Evolutionary conservation across 1,140 invertebrate species (phyloP).

Genomic region (Procambarus clarkii): DNA sequence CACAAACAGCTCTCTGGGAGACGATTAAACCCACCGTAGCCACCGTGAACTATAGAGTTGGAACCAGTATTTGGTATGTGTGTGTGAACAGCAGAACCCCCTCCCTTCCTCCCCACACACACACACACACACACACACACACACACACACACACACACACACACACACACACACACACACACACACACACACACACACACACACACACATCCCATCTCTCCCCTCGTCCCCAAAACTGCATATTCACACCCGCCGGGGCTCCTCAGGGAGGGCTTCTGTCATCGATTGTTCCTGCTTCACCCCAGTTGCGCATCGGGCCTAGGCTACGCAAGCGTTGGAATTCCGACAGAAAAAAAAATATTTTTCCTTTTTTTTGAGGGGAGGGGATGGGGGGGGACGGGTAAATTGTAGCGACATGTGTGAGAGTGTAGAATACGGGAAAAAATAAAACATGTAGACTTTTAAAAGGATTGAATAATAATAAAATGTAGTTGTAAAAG

Average conservation of each 20-base stretch:
- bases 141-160: too few species aligned
- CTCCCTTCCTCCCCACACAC: too few species aligned
- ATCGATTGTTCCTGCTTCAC: slow-evolving; percentile 54
- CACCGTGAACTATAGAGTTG: neutral
- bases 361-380: neutral
- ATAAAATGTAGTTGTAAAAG: too few species aligned
- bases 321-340: neutral
- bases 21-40: neutral
- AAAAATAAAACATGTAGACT: neutral
- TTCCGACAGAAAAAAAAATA: neutral
- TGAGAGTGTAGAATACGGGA: neutral
- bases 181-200: too few species aligned
- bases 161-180: too few species aligned
- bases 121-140: too few species aligned
- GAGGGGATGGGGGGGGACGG: neutral
- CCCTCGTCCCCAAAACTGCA: slow-evolving; percentile 19
- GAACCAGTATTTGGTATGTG: slow-evolving; percentile 23
- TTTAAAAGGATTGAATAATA: neutral
- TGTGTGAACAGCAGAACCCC: too few species aligned
- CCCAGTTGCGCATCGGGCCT: slow-evolving; percentile 22
- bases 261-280: slow-evolving; percentile 44
- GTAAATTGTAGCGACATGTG: neutral
- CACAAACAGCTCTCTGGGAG: neutral
- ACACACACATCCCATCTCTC: neutral
- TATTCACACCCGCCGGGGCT: slow-evolving; percentile 43